Evolutionary conservation across 2,797 vertebrate species (phyloP).

Genomic region (Sebastes kiyomatsui): DNA sequence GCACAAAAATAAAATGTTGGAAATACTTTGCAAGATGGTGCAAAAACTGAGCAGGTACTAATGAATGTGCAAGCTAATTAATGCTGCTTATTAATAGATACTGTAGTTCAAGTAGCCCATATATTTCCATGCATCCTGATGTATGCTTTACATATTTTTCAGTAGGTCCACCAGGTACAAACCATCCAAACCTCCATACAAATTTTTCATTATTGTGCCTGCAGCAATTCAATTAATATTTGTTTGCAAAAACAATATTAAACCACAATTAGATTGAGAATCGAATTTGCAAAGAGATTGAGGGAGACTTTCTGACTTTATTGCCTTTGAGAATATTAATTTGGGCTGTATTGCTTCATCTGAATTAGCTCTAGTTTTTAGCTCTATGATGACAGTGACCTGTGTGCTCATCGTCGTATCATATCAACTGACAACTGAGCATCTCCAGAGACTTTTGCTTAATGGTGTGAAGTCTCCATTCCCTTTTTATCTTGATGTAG

Average conservation of each 20-base stretch:
- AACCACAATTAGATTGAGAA: background rate
- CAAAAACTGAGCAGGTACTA: background rate
- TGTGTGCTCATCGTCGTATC: background rate
- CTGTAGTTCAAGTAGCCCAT: background rate
- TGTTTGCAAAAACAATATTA: background rate
- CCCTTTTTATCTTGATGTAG: conserved; percentile 18
- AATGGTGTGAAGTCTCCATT: conserved; percentile 31
- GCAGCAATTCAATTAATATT: background rate
- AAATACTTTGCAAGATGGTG: background rate
- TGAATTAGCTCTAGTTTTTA: conserved; percentile 21
- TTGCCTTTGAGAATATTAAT: conserved; percentile 9
- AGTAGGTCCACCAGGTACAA: background rate
- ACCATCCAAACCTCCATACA: background rate
- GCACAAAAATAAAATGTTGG: background rate
- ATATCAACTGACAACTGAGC: conserved; percentile 23
- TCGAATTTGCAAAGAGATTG: background rate
- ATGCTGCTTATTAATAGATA: background rate
- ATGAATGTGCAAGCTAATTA: too few species aligned
- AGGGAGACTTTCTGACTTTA: background rate
- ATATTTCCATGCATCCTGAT: background rate
- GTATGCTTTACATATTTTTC: background rate
- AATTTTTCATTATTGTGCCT: background rate
- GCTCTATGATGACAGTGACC: conserved; percentile 14
- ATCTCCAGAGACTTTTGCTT: conserved; percentile 30
- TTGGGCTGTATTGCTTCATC: background rate